phyloP scores from a whole-genome alignment of 2,888 invertebrate species.

The Rhingia rostrata region DNA sequence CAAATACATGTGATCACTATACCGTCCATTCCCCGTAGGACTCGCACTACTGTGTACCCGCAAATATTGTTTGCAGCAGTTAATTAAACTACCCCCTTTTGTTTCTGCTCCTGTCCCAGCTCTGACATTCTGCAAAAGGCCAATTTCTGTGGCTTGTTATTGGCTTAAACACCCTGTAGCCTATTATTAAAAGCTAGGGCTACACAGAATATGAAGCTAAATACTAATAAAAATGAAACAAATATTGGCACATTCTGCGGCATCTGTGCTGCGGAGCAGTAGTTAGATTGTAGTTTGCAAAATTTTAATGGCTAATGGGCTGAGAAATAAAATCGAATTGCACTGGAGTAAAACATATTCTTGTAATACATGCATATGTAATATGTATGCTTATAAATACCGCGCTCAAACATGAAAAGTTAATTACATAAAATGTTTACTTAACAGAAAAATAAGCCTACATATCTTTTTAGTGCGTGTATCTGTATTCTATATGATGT shows the following conservation, averaged over 20 bases:
- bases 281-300: conserved; percentile 2
- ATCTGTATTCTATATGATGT: too few relatives aligned
- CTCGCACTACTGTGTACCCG: neutral
- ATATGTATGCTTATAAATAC: too few relatives aligned
- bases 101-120: neutral
- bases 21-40: conserved; percentile 3
- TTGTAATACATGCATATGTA: neutral
- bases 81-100: conserved; percentile 40
- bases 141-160: conserved; percentile 40
- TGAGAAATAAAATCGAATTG: conserved; percentile 47
- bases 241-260: conserved; percentile 28
- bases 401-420: neutral
- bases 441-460: neutral
- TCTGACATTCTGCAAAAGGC: conserved; percentile 26
- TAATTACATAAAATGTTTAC: conserved; percentile 1
- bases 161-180: conserved; percentile 32
- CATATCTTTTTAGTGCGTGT: too few relatives aligned
- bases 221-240: conserved; percentile 21
- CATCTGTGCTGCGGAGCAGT: conserved; percentile 3
- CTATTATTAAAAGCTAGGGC: conserved; percentile 33
- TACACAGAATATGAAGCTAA: conserved; percentile 1
- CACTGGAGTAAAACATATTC: conserved; percentile 22
- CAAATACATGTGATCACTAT: conserved; percentile 38
- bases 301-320: conserved; percentile 30
- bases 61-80: conserved; percentile 12